Evolutionary conservation across 2,113 vertebrate species (phyloP).

Genomic region (Myotis lucifugus): DNA sequence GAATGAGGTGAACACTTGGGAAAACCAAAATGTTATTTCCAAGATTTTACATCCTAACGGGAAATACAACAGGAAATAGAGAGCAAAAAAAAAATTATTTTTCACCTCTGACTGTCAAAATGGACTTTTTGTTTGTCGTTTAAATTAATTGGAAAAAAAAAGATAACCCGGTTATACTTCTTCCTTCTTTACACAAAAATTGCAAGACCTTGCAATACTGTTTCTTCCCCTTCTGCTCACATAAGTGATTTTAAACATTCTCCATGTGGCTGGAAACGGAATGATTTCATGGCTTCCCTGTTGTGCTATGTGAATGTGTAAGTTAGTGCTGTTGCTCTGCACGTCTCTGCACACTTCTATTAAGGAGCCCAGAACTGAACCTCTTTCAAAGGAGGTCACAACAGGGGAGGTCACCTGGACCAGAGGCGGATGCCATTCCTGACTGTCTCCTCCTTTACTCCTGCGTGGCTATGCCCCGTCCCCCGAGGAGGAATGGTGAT

Average conservation of each 20-base stretch:
- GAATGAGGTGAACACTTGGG: conserved; percentile 78
- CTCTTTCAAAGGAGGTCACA: background rate
- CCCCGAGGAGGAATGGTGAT: background rate
- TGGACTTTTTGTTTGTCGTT: background rate
- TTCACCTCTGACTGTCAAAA: background rate
- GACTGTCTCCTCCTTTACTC: background rate
- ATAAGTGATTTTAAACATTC: background rate
- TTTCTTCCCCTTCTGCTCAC: background rate
- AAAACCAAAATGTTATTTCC: conserved; percentile 36
- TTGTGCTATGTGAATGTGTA: background rate
- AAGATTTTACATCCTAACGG: conserved; percentile 57
- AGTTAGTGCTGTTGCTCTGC: background rate
- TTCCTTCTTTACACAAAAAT: background rate
- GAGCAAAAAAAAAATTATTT: background rate
- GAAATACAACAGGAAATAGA: conserved; percentile 40
- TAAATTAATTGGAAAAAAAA: background rate
- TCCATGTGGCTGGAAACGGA: background rate
- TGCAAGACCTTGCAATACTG: background rate
- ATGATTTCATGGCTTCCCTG: background rate
- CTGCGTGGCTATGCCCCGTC: fast-evolving
- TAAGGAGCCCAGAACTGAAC: background rate
- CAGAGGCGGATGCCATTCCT: background rate
- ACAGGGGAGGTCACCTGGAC: too few species aligned
- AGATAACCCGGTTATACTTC: background rate
- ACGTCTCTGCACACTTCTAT: background rate